These are phyloP conservation scores for Aethes cnicana DNA, from an alignment of 2,888 invertebrate genomes.

Conservation along the genomic window DNA sequence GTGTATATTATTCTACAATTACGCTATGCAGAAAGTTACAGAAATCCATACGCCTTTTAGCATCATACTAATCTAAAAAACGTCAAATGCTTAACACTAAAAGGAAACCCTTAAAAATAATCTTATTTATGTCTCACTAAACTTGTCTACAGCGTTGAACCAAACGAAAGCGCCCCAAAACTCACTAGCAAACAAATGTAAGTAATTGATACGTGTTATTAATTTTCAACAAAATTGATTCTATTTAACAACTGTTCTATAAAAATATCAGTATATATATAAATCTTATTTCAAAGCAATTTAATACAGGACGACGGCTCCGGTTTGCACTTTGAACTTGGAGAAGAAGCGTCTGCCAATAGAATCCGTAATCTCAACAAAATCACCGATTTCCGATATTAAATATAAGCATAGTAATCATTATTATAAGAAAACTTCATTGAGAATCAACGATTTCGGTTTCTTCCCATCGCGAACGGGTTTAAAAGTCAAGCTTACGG, in stretches of 20 bases:
- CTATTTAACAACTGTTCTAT: conserved; percentile 69
- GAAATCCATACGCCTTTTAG: not conserved
- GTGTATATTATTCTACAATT: too few species aligned
- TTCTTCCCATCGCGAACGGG: too few species aligned
- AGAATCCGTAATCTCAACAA: too few species aligned
- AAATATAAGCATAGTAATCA: too few species aligned
- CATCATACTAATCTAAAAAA: conserved; percentile 6
- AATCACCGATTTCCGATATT: too few species aligned
- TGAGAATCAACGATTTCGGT: too few species aligned
- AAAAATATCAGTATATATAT: conserved; percentile 82
- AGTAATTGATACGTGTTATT: conserved; percentile 34
- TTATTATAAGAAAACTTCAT: too few species aligned
- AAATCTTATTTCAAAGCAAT: conserved; percentile 74
- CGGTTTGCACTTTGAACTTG: conserved; percentile 11
- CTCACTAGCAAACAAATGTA: conserved; percentile 22
- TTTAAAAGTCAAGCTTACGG: too few species aligned
- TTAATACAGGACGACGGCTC: conserved; percentile 55
- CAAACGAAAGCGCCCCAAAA: conserved; percentile 31
- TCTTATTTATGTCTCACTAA: conserved; percentile 63
- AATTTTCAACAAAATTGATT: conserved; percentile 72
- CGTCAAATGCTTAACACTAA: conserved; percentile 52
- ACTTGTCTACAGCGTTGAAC: conserved; percentile 46
- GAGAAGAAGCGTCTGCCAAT: too few species aligned
- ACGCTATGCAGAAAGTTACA: too few species aligned
- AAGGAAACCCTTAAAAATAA: conserved; percentile 60